A percentile compares a stretch with the other conserved stretches of the same genome.
phyloP scores from a whole-genome alignment of 64 coral and sea anemone genomes.

The Orbicella faveolata region DNA sequence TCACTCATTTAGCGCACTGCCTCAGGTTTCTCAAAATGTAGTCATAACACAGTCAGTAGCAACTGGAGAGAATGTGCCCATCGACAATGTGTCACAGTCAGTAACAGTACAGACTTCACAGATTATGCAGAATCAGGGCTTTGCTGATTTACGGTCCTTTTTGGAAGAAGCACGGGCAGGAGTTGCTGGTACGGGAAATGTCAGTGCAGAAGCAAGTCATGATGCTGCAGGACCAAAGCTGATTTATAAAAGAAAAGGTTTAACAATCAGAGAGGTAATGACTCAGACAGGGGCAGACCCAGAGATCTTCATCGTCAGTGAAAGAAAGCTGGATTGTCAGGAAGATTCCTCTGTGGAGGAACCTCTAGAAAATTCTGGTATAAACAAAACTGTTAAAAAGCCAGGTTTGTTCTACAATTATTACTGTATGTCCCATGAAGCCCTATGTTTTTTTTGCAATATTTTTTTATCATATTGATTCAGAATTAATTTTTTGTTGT shows the following conservation, averaged over 20 bases:
- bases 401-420: constrained; percentile 1
- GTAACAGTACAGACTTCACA: constrained; percentile 37
- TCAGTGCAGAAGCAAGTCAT: not conserved
- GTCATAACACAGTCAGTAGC: constrained; percentile 19
- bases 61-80: constrained; percentile 34
- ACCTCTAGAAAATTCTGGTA: not conserved
- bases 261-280: constrained; percentile 22
- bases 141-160: not conserved
- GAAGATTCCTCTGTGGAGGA: not conserved
- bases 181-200: not conserved
- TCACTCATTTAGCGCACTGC: not conserved
- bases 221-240: not conserved
- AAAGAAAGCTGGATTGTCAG: constrained; percentile 11
- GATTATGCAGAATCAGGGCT: constrained; percentile 13
- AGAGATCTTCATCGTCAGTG: constrained; percentile 16
- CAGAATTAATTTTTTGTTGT: no score
- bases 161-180: not conserved
- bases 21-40: constrained; percentile 12
- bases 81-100: constrained; percentile 39
- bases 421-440: no score
- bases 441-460: no score
- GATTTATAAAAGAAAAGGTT: not conserved
- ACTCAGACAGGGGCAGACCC: constrained; percentile 31
- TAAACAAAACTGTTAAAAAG: not conserved
- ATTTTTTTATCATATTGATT: no score